These are phyloP conservation scores for Sebastes steindachneri DNA, from an alignment of 2,797 vertebrate genomes.

Conservation along the genomic window DNA sequence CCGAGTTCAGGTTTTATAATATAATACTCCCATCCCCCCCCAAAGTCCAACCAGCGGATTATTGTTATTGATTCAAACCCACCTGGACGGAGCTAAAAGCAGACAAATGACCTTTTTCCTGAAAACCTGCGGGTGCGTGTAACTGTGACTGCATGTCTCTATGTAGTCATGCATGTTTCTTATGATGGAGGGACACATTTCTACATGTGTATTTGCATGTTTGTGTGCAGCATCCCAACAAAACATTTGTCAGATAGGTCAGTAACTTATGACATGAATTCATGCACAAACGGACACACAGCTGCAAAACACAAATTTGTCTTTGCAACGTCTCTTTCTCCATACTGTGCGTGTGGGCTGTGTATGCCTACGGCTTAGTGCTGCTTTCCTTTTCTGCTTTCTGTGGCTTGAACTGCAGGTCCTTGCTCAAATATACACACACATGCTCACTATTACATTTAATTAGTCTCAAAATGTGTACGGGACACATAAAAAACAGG, in stretches of 20 bases:
- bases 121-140: not conserved
- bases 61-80: constrained; percentile 7
- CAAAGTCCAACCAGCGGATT: not conserved
- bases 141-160: not conserved
- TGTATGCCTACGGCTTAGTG: constrained; percentile 37
- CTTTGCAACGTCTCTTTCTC: not conserved
- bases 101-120: not conserved
- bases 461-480: not conserved
- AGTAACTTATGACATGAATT: not conserved
- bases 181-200: not conserved
- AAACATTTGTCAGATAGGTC: not conserved
- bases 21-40: not conserved
- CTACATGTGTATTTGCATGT: not conserved
- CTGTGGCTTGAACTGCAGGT: not conserved
- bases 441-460: not conserved
- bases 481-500: not conserved
- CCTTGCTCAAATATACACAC: not conserved
- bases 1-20: not conserved
- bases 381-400: constrained; percentile 36
- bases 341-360: constrained; percentile 37
- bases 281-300: not conserved
- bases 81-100: not conserved
- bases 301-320: not conserved
- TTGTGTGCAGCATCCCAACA: not conserved
- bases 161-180: not conserved